Base-by-base conservation (phyloP, 2,888 invertebrate species). In the Gandaritis pyraliata region DNA sequence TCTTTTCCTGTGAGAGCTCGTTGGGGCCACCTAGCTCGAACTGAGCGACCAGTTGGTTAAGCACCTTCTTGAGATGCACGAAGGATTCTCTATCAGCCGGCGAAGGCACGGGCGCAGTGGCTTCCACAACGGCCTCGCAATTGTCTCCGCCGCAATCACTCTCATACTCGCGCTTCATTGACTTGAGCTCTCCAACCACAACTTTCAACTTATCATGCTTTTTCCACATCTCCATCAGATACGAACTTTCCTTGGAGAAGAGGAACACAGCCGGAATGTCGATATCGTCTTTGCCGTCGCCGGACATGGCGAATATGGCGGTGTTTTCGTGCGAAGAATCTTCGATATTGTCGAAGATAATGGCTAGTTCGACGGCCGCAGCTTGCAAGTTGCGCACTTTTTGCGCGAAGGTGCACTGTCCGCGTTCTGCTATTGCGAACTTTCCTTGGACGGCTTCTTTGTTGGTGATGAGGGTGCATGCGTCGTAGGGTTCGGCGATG, bases 281-380 rank as follows among this genome's bases (percentile, higher is more conserved):
- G 7, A 98, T 96, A 81, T 98, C 97, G 70, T 96, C 95, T 1
- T 91, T 94, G 0, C 97, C 98, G 86, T 99, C 98, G 1, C 98
- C 98, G 0, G 98, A 98, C 99, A 99, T 99, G 4, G 98, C 98
- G 89, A 99, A 99, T 90, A 98, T 94, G 0, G 97, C 95, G 1
- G 96, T 95, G 53, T 93, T 94, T 33, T 94, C 94, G 46, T 95
- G 94, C 56, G 96, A 95, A 38, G 96, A 95, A 30, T 94, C 96
- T 4, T 94, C 93, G 11, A 95, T 94, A 85, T 98, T 97, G 87
- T 98, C 97, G 66, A 96, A 88, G 41, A 99, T 96, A 74, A 99
- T 96, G 15, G 96, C 96, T 16, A 96, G 97, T 38, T 95, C 88
- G 0, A 96, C 98, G 13, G 98, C 98, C 4, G 96, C 95, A 57